Percentiles rank a stretch among this genome's conserved stretches.
These are phyloP conservation scores for Stomatorhinus walkeri DNA, from an alignment of 2,797 vertebrate species.

Conservation along the genomic window DNA sequence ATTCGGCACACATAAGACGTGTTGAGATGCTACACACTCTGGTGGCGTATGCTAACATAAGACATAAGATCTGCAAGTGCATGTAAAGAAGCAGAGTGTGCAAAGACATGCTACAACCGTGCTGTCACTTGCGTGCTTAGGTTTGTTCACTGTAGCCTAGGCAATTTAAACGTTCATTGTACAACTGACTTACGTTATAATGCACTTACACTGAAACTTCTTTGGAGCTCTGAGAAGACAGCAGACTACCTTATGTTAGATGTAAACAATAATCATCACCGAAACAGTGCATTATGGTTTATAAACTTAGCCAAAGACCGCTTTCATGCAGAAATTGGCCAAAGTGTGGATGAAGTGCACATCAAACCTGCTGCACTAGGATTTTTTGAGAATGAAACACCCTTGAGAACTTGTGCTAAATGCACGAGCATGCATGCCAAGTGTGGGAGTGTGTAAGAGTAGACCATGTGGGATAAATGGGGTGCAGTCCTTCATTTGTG, in stretches of 20 bases:
- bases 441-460: neutral
- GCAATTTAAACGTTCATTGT: neutral
- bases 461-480: neutral
- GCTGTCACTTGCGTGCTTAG: neutral
- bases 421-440: neutral
- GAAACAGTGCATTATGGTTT: neutral
- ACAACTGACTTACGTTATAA: neutral
- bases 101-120: neutral
- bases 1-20: neutral
- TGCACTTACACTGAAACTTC: neutral
- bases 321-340: neutral
- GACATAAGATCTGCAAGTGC: neutral
- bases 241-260: neutral
- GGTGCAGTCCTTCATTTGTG: neutral
- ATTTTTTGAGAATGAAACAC: neutral
- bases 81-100: neutral
- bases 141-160: neutral
- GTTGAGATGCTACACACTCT: neutral
- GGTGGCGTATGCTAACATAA: neutral
- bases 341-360: neutral
- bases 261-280: neutral
- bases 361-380: neutral
- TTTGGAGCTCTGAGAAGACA: neutral
- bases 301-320: neutral
- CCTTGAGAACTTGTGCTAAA: neutral